Evolutionary conservation across 2,797 vertebrate genomes (phyloP), one percentile per base, ranked within the genome.

Genomic region (Rallus crepitans): DNA sequence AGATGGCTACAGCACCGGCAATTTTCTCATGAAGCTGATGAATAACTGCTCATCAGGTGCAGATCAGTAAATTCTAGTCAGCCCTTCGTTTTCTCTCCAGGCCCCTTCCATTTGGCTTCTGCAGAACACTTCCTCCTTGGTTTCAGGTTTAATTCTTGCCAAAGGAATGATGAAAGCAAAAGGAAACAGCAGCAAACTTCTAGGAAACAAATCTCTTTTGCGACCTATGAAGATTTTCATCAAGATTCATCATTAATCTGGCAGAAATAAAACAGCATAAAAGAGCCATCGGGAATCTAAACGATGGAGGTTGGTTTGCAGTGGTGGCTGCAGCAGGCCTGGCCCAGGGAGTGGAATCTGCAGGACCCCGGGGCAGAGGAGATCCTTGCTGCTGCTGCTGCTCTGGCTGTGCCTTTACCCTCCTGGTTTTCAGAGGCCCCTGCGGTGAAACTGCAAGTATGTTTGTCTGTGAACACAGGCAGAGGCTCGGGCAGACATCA

Each of bases 101-200:
- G 37, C 85, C 30, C 24, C 50, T 9, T 81, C 65, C 71, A 39
- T 27, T 11, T 39, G 56, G 35, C 31, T 80, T 75, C 39, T 6
- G 1, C 39, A 92, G 47, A 33, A 87, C 42, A 78, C 35, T 72
- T 71, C 42, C 3, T 73, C 39, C 37, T 63, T 39, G 25, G 39
- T 45, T 79, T 95, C 81, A 64, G 42, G 89, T 72, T 73, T 61
- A 70, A 78, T 76, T 83, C 79, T 93, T 88, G 76, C 63, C 47
- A 86, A 93, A 85, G 53, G n/a, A 92, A 55, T 25, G 60, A 71
- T 20, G 57, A 71, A 53, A 83, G 71, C 4, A 71, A 94, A 93
- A 65, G 61, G 87, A 48, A 59, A 6, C 17, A 70, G 64, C 42
- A 88, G 53, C 21, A 25, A 59, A 47, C 20, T 57, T 61, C 52